These are phyloP conservation scores for Triops longicaudatus DNA, from an alignment of 1,140 invertebrate genomes.

Conservation along the genomic window DNA sequence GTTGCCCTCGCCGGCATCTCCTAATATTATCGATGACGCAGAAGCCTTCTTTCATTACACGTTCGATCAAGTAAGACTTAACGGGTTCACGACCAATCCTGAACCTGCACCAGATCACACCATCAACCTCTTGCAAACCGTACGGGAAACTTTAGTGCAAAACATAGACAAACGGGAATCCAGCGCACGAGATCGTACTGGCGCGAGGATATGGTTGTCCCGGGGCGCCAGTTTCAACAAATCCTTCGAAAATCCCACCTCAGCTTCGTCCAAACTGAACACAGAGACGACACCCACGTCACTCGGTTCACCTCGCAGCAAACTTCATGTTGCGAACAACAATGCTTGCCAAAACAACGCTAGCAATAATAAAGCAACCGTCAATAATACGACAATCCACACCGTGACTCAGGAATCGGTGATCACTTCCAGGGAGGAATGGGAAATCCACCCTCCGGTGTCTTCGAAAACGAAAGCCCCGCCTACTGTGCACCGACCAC, in stretches of 20 bases:
- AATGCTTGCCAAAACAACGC: background rate
- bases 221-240: slow-evolving; percentile 18
- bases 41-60: slow-evolving; percentile 21
- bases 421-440: slow-evolving; percentile 16
- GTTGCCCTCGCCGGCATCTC: background rate
- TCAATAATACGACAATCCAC: background rate
- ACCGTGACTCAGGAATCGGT: background rate
- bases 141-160: slow-evolving; percentile 18
- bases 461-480: background rate
- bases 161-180: slow-evolving; percentile 21
- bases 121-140: slow-evolving; percentile 24
- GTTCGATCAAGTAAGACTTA: background rate
- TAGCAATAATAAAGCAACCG: no score
- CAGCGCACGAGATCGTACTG: slow-evolving; percentile 21
- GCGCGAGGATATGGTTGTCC: slow-evolving; percentile 20
- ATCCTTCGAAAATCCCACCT: background rate
- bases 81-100: slow-evolving; percentile 4
- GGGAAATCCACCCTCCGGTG: slow-evolving; percentile 27
- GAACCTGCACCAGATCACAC: slow-evolving; percentile 4
- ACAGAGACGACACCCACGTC: background rate
- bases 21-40: slow-evolving; percentile 4
- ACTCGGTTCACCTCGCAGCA: background rate
- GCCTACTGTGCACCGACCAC: background rate
- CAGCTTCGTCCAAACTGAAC: background rate
- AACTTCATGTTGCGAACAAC: background rate